Conservation (phyloP, 2,113 vertebrate genomes). For the Thymallus thymallus region DNA sequence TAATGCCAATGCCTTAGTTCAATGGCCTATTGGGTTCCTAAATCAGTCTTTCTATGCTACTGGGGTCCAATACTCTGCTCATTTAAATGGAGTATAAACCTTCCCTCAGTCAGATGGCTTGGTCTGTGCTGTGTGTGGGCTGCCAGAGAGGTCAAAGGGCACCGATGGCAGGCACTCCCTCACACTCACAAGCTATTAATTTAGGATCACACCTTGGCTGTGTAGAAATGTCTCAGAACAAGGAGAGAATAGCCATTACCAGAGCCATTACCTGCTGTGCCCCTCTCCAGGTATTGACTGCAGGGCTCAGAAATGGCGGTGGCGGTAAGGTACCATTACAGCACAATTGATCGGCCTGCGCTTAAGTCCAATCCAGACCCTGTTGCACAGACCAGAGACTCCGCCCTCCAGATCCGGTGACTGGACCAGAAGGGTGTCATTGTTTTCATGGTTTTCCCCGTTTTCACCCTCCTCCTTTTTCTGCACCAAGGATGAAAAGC, state of each 20-base stretch:
- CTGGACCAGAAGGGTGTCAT: slow-evolving; percentile 21
- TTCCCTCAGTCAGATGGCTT: no score
- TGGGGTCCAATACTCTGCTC: no score
- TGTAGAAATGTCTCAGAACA: slow-evolving; percentile 40
- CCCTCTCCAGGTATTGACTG: slow-evolving; percentile 57
- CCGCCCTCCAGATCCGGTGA: slow-evolving; percentile 57
- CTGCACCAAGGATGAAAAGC: slow-evolving; percentile 36
- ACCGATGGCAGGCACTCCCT: slow-evolving; percentile 9
- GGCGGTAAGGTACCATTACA: slow-evolving; percentile 70
- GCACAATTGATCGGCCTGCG: slow-evolving; percentile 70
- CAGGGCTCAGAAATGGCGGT: slow-evolving; percentile 56
- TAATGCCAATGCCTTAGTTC: no score
- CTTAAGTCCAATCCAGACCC: slow-evolving; percentile 70
- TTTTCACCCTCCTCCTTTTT: slow-evolving; percentile 18
- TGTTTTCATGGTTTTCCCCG: slow-evolving; percentile 15
- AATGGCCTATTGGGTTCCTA: no score
- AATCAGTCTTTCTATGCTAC: no score
- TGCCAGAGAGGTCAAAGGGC: slow-evolving; percentile 15
- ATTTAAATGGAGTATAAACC: no score
- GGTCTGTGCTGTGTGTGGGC: neutral
- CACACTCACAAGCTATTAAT: slow-evolving; percentile 52
- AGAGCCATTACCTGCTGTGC: slow-evolving; percentile 51
- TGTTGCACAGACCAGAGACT: slow-evolving; percentile 61
- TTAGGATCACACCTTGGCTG: slow-evolving; percentile 26
- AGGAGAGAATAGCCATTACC: slow-evolving; percentile 45